A percentile compares a stretch with the other conserved stretches of the same genome.
phyloP scores from a whole-genome alignment of 1,140 invertebrate genomes.

The Micrasema minimum region DNA sequence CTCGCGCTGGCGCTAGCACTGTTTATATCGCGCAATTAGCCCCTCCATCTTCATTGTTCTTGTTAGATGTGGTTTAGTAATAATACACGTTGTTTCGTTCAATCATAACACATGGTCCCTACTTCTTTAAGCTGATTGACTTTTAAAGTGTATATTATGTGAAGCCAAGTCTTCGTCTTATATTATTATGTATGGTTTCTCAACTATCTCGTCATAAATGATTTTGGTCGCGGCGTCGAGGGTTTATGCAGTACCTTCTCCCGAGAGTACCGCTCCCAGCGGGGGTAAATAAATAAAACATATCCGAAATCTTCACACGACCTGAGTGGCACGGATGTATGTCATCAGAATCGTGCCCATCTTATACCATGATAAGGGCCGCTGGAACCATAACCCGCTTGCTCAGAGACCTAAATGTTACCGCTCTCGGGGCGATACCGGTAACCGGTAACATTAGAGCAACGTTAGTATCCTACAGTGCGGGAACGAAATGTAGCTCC shows the following conservation, averaged over 20 bases:
- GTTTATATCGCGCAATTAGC: conserved; percentile 25
- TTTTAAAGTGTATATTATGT: not conserved
- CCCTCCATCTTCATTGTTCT: too few species aligned
- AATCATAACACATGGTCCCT: too few species aligned
- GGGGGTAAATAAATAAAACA: conserved; percentile 31
- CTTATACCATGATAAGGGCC: conserved; percentile 7
- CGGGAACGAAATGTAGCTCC: conserved; percentile 7
- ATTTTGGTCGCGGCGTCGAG: not conserved
- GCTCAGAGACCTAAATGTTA: conserved; percentile 32
- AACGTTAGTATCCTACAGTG: not conserved
- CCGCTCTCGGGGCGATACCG: not conserved
- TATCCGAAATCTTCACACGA: conserved; percentile 33
- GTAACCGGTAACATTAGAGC: not conserved
- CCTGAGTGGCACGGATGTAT: conserved; percentile 24
- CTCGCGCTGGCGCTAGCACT: conserved; percentile 1
- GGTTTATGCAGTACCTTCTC: too few species aligned
- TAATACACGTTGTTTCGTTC: too few species aligned
- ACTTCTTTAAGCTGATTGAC: too few species aligned
- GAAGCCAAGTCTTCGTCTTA: too few species aligned
- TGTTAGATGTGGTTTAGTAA: too few species aligned
- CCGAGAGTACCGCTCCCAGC: not conserved
- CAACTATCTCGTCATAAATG: conserved; percentile 1
- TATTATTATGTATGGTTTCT: not conserved
- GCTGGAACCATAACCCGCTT: conserved; percentile 13
- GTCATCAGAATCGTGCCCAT: conserved; percentile 38